Conservation (phyloP, 2,113 vertebrate genomes). For the Stigmatopora argus region DNA sequence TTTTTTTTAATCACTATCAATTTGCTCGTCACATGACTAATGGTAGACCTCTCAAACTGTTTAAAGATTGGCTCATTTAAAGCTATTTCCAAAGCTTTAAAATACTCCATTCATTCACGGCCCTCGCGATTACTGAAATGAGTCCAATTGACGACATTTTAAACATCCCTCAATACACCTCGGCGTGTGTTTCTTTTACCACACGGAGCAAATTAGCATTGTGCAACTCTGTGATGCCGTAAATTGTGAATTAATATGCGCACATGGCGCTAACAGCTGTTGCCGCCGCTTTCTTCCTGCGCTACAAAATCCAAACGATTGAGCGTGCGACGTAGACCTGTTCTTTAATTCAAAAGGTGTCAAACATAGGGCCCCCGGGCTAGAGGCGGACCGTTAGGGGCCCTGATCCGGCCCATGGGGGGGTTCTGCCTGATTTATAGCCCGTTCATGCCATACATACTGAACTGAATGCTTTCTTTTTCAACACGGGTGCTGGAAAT, state of each 20-base stretch:
- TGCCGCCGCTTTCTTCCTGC: not conserved
- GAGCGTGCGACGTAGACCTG: not conserved
- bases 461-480: too few relatives aligned
- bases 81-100: not conserved
- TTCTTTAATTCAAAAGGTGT: not conserved
- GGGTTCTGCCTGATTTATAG: too few relatives aligned
- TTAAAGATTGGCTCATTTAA: not conserved
- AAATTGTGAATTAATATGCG: not conserved
- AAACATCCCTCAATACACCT: not conserved
- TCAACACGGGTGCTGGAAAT: too few relatives aligned
- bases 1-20: not conserved
- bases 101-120: not conserved
- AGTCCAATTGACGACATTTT: not conserved
- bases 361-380: too few relatives aligned
- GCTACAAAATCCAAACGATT: not conserved
- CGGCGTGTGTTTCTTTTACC: not conserved
- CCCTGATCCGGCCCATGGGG: too few relatives aligned
- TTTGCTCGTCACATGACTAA: not conserved
- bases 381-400: too few relatives aligned
- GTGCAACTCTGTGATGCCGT: not conserved
- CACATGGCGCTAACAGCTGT: not conserved
- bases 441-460: too few relatives aligned
- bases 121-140: not conserved
- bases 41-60: not conserved
- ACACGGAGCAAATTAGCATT: not conserved